Evolutionary conservation across 1,140 invertebrate genomes (phyloP), one percentile per base, ranked within the genome.

Genomic region (Myzus persicae): DNA sequence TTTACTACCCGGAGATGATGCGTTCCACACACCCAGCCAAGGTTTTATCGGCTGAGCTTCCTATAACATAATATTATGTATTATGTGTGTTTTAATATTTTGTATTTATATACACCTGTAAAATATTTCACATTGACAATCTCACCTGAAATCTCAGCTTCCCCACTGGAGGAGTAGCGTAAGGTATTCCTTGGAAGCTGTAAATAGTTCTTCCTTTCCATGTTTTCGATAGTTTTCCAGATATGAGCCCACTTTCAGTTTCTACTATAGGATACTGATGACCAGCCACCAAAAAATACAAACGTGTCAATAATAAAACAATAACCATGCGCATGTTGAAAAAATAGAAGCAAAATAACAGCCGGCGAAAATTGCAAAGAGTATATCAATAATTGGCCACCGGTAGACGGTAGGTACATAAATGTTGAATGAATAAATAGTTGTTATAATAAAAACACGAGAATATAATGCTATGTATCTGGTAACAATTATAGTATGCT

Each of bases 141-240:
- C 40, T 93, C 5, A 95, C 95, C 93, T 94, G 93, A 94, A 95
- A 95, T 84, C 95, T 91, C 18, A 93, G 95, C 95, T 95, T 94
- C n/a, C 95, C 95, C 22, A 96, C 93, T 14, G 96, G 96, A 54
- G 96, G 95, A 93, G 95, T 94, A 20, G 96, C 96, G 94, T 95
- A 96, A 8, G 96, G 96, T 85, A 96, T 95, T 26, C 95, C 95
- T 94, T 94, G 51, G 76, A 93, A 94, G 7, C 24, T 54, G 42
- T 59, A 93, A 44, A 94, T 48, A 4, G 46, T 93, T 11, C 92
- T 54, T 51, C 93, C 94, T 46, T 67, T 59, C 88, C 81, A 91
- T 24, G 93, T 94, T 4, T 92, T 93, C 38, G 81, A 81, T 24
- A 88, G 20, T 81, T 8, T 54, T 18, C 91, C 85, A 6, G 46